Conservation (phyloP, 1,140 invertebrate species). For the Sitophilus oryzae region DNA sequence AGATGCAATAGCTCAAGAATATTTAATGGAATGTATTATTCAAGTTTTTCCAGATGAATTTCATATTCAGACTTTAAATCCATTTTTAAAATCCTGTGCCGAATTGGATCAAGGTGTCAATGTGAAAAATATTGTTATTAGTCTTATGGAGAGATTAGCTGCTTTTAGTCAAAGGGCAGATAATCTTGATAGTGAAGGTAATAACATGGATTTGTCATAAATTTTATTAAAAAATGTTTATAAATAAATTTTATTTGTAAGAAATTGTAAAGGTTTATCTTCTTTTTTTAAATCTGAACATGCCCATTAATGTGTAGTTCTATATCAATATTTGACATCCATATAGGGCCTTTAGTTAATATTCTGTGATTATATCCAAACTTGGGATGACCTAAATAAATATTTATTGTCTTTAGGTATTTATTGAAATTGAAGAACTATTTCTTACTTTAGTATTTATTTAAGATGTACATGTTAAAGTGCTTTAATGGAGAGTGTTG, state of each 20-base stretch:
- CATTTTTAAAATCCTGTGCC: constrained; percentile 94
- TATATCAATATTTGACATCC: too few species aligned
- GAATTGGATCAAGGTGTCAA: constrained; percentile 93
- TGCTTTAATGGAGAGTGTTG: not conserved
- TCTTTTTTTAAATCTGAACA: too few species aligned
- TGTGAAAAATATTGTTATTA: constrained; percentile 97
- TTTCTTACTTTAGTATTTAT: not conserved
- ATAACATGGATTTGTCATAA: not conserved
- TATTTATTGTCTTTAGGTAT: too few species aligned
- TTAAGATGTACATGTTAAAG: too few species aligned
- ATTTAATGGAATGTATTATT: constrained; percentile 99
- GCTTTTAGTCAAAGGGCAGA: constrained; percentile 72
- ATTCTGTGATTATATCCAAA: too few species aligned
- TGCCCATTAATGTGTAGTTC: too few species aligned
- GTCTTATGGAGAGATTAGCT: constrained; percentile 88
- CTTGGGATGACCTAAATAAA: too few species aligned
- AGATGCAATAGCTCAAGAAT: constrained; percentile 98
- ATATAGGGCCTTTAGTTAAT: too few species aligned
- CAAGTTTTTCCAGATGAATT: constrained; percentile 99
- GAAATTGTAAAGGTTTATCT: not conserved
- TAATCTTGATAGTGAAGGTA: constrained; percentile 32
- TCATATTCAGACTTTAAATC: constrained; percentile 90
- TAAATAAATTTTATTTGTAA: not conserved
- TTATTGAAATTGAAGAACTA: too few species aligned
- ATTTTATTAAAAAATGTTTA: not conserved